Evolutionary conservation across 2,888 invertebrate genomes (phyloP).

Genomic region (Leistus spinibarbis): DNA sequence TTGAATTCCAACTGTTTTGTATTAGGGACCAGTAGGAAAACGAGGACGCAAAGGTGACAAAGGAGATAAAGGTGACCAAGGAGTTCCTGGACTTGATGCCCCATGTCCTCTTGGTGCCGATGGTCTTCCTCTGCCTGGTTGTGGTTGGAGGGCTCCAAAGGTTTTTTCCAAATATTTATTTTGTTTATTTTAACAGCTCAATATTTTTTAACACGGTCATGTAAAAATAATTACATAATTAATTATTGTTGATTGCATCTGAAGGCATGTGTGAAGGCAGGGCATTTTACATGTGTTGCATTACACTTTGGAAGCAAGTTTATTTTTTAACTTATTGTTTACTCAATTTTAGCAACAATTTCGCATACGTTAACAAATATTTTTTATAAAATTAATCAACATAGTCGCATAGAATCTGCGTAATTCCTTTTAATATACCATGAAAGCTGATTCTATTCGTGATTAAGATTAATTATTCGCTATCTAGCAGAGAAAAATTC

Average conservation of each 20-base stretch:
- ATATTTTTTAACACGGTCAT: background rate
- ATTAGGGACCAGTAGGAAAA: slow-evolving; percentile 84
- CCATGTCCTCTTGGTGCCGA: slow-evolving; percentile 97
- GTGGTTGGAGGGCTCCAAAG: slow-evolving; percentile 91
- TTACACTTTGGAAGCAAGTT: too few species aligned
- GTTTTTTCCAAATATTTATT: slow-evolving; percentile 56
- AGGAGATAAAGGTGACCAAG: slow-evolving; percentile 94
- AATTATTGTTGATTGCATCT: background rate
- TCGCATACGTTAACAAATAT: too few species aligned
- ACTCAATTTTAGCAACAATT: too few species aligned
- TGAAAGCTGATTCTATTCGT: too few species aligned
- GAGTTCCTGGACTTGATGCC: slow-evolving; percentile 96
- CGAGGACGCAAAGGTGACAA: slow-evolving; percentile 91
- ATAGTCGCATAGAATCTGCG: too few species aligned
- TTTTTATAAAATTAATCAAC: too few species aligned
- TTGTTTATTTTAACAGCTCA: background rate
- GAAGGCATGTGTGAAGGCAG: too few species aligned
- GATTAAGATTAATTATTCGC: too few species aligned
- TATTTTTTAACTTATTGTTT: too few species aligned
- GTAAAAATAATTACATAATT: background rate
- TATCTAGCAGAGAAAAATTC: too few species aligned
- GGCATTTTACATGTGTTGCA: background rate
- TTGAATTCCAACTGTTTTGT: slow-evolving; percentile 13
- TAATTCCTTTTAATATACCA: too few species aligned
- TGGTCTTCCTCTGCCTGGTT: slow-evolving; percentile 94